These are phyloP conservation scores for Periphyllus acericola DNA, from an alignment of 2,888 invertebrate species.

Conservation along the genomic window DNA sequence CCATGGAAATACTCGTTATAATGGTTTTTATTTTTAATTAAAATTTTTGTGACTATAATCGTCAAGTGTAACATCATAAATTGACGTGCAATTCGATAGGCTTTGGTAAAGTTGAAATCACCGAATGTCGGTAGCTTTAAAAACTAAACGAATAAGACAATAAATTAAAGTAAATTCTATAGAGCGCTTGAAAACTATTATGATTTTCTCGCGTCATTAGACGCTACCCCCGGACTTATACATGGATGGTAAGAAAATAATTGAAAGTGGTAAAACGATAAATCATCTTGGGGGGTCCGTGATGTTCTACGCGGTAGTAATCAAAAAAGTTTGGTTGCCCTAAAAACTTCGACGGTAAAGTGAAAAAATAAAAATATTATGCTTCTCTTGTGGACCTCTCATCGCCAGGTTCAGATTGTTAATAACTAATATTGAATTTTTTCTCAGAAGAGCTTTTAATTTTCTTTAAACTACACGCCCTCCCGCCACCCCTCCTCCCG, in stretches of 20 bases:
- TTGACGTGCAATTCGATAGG: background rate
- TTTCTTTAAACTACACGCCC: conserved; percentile 10
- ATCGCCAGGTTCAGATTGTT: conserved; percentile 35
- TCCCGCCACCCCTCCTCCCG: background rate
- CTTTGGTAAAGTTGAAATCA: background rate
- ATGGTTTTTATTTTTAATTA: background rate
- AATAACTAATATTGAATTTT: conserved; percentile 50
- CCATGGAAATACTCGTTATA: background rate
- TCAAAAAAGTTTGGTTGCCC: conserved; percentile 48
- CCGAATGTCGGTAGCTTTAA: background rate
- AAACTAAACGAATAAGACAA: background rate
- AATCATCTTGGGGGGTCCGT: conserved; percentile 35
- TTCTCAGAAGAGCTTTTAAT: conserved; percentile 7
- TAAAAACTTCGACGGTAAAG: conserved; percentile 48
- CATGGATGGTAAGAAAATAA: conserved; percentile 51
- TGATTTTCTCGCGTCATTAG: conserved; percentile 41
- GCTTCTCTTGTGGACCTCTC: conserved; percentile 20
- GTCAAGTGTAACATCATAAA: background rate
- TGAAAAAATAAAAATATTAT: conserved; percentile 18
- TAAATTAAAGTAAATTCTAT: background rate
- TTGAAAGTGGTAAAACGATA: conserved; percentile 50
- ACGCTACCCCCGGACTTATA: background rate
- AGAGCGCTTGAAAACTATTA: conserved; percentile 34
- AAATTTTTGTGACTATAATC: background rate
- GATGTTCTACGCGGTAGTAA: conserved; percentile 26